Evolutionary conservation across 2,113 vertebrate species (phyloP).

Genomic region (Garra rufa): DNA sequence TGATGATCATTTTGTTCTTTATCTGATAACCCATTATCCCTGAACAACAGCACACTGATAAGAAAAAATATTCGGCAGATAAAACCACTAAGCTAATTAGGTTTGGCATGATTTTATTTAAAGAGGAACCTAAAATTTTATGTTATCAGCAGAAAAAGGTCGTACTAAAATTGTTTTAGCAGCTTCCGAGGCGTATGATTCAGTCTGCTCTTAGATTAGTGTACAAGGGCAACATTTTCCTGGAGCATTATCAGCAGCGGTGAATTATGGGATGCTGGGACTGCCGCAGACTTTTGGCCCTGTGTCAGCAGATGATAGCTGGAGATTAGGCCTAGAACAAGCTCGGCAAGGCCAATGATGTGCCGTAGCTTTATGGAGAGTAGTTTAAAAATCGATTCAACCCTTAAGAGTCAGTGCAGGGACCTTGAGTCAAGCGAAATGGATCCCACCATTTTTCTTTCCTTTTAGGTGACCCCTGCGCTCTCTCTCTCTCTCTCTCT

Average conservation of each 20-base stretch:
- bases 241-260: constrained; percentile 38
- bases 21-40: neutral
- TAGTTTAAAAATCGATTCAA: constrained; percentile 67
- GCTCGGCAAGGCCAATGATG: constrained; percentile 53
- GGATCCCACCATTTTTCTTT: constrained; percentile 46
- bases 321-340: constrained; percentile 41
- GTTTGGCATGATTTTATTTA: constrained; percentile 4
- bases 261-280: constrained; percentile 34
- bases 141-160: neutral
- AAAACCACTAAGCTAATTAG: neutral
- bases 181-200: neutral
- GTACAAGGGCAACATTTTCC: constrained; percentile 31
- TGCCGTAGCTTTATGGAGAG: constrained; percentile 36
- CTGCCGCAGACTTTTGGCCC: constrained; percentile 13
- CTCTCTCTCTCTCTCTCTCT: neutral
- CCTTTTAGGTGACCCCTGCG: neutral
- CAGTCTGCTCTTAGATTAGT: neutral
- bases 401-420: constrained; percentile 60
- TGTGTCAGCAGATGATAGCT: constrained; percentile 33
- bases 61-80: neutral
- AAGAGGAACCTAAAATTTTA: neutral
- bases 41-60: neutral
- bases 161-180: neutral
- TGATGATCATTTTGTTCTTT: constrained; percentile 21
- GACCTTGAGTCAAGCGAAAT: constrained; percentile 43